These are phyloP conservation scores for Clepsis dumicolana DNA, from an alignment of 2,888 invertebrate species.

Conservation along the genomic window DNA sequence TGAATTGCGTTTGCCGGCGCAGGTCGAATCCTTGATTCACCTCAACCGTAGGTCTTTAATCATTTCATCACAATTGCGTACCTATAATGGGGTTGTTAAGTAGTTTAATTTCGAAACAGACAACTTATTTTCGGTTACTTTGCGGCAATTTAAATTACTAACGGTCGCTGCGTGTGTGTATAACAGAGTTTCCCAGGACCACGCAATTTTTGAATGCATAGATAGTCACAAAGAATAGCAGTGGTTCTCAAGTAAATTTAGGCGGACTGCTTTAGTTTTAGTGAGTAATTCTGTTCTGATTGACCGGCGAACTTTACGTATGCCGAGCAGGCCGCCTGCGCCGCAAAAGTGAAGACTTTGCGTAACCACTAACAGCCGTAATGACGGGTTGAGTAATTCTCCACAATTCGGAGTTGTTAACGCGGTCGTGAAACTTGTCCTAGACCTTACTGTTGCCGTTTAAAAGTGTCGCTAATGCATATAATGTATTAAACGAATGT, in stretches of 20 bases:
- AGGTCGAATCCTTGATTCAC: conserved; percentile 24
- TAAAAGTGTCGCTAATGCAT: not conserved
- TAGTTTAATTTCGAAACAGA: conserved; percentile 18
- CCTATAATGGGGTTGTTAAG: not conserved
- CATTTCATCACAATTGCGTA: conserved; percentile 9
- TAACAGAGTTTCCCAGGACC: not conserved
- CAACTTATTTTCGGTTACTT: conserved; percentile 2
- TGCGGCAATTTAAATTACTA: conserved; percentile 8
- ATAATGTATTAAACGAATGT: not conserved
- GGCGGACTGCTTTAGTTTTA: conserved; percentile 8
- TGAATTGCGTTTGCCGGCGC: conserved; percentile 13
- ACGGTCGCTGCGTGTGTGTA: not conserved
- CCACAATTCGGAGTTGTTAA: conserved; percentile 50
- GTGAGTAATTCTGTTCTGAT: conserved; percentile 18
- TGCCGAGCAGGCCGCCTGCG: conserved; percentile 29
- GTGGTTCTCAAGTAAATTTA: not conserved
- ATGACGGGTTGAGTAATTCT: conserved; percentile 38
- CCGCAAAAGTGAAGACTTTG: conserved; percentile 30
- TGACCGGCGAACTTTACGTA: conserved; percentile 31
- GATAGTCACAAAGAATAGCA: not conserved
- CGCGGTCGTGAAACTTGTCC: conserved; percentile 55
- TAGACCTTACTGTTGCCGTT: conserved; percentile 53
- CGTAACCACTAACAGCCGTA: conserved; percentile 35
- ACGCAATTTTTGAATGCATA: not conserved
- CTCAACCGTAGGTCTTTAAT: conserved; percentile 14